Evolutionary conservation across 2,888 invertebrate species (phyloP).

Genomic region (Pyrrhosoma nymphula): DNA sequence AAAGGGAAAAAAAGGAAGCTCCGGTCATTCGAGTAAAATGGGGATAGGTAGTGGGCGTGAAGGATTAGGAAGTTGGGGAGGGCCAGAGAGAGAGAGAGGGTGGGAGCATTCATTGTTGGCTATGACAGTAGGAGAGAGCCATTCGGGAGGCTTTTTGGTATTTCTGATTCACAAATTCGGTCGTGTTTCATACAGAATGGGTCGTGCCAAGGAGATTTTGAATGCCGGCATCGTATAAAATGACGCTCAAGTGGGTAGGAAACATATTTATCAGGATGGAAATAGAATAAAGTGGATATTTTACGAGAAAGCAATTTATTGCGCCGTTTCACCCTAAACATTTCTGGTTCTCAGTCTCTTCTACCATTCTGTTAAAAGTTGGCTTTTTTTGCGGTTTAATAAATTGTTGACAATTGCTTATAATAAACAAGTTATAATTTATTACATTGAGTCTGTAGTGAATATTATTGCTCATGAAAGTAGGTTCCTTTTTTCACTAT

Average conservation of each 20-base stretch:
- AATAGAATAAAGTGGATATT: too few species aligned
- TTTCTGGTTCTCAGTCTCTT: too few species aligned
- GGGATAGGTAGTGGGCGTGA: not conserved
- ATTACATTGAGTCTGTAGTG: too few species aligned
- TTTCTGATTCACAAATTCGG: not conserved
- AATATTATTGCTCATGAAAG: too few species aligned
- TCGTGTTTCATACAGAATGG: not conserved
- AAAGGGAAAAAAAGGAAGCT: not conserved
- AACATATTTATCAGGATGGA: too few species aligned
- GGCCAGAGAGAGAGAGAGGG: not conserved
- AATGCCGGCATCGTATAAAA: not conserved
- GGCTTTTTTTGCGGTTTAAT: too few species aligned
- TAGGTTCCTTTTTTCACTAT: too few species aligned
- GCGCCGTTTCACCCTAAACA: too few species aligned
- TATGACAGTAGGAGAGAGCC: not conserved
- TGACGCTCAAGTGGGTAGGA: not conserved
- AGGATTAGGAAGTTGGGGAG: not conserved
- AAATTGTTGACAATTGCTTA: too few species aligned
- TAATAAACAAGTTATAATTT: too few species aligned
- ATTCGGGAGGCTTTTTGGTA: not conserved
- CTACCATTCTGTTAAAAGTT: too few species aligned
- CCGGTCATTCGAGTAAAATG: constrained; percentile 16
- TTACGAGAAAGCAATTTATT: too few species aligned
- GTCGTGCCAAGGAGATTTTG: not conserved
- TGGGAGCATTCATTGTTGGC: not conserved